phyloP scores from a whole-genome alignment of 2,113 vertebrate genomes.

The Miniopterus natalensis region DNA sequence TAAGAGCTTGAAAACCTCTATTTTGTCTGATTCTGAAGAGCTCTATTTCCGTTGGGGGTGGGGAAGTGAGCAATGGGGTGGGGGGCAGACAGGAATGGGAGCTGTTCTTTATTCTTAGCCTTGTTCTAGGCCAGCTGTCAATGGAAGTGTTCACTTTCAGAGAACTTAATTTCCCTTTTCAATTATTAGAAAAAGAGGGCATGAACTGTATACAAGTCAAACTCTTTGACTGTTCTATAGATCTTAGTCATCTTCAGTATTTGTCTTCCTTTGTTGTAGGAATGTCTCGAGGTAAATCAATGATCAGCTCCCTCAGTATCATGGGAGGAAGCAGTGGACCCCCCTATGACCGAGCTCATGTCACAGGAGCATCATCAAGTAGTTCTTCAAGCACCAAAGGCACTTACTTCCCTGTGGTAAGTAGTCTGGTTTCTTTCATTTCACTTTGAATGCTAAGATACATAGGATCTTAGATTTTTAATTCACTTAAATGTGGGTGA shows the following conservation, averaged over 20 bases:
- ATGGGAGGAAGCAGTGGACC: constrained; percentile 98
- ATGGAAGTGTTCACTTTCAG: background rate
- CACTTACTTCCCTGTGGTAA: constrained; percentile 97
- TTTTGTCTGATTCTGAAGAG: background rate
- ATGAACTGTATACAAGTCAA: background rate
- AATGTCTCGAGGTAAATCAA: constrained; percentile 98
- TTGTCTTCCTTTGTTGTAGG: constrained; percentile 86
- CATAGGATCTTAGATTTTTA: background rate
- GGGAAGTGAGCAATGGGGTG: background rate
- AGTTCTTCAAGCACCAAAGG: constrained; percentile 99
- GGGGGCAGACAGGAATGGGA: background rate
- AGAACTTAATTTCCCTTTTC: background rate
- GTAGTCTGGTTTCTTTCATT: constrained; percentile 64
- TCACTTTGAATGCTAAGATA: constrained; percentile 1
- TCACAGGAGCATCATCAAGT: constrained; percentile 98
- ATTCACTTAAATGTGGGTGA: background rate
- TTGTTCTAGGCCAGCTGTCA: background rate
- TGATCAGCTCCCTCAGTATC: constrained; percentile 98
- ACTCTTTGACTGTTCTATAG: background rate
- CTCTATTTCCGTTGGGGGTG: background rate
- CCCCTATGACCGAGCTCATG: constrained; percentile 97
- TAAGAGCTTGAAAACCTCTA: background rate
- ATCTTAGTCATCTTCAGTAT: background rate
- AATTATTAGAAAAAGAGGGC: background rate
- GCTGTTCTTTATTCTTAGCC: background rate